Base-by-base conservation (phyloP, 2,797 vertebrate species). In the Malacoraja senta region DNA sequence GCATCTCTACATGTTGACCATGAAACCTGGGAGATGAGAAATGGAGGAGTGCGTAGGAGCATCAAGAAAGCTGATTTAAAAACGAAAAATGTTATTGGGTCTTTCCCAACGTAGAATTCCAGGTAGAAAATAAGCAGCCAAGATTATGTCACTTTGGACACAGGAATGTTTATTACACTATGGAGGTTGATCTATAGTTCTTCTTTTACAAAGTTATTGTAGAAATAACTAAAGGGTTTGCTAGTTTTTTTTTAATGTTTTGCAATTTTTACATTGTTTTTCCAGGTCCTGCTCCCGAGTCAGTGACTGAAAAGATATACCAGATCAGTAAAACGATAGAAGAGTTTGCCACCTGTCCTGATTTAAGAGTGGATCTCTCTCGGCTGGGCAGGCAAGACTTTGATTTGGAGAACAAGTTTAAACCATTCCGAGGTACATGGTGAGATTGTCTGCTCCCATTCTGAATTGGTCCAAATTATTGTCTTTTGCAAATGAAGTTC, bases 321-420 rank as follows among this genome's bases (percentile, higher is more conserved):
- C 98, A 99, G 95, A 98, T 99, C 94, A 99, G 99, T 96, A 97
- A 98, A 96, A 99, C 98, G 0, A 97, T 99, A 7, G 98, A 99
- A 95, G 98, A 99, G 95, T 99, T 98, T 0, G 96, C 98, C 94
- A 99, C 98, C 95, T 99, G 99, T 94, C 98, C 98, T 0, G 99
- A 99, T 94, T 97, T 99, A 93, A 97, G 95, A 95, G 98, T 99
- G 44, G 99, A 99, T 96, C 97, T 99, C 10, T 98, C 98, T 94
- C 96, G 98, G 79, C 95, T 99, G 93, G 99, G 99, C 95, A 98
- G 98, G 94, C 99, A 99, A 94, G 98, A 99, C 94, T 99, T 99
- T 96, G 98, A 99, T 95, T 95, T 99, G 95, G 99, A 99, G 96
- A 99, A 99, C 96, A 99, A 99, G 95, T 99, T 99, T 95, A 99